Evolutionary conservation across 2,888 invertebrate species (phyloP), one percentile per base, ranked within the genome.

Genomic region (Tipula lateralis): DNA sequence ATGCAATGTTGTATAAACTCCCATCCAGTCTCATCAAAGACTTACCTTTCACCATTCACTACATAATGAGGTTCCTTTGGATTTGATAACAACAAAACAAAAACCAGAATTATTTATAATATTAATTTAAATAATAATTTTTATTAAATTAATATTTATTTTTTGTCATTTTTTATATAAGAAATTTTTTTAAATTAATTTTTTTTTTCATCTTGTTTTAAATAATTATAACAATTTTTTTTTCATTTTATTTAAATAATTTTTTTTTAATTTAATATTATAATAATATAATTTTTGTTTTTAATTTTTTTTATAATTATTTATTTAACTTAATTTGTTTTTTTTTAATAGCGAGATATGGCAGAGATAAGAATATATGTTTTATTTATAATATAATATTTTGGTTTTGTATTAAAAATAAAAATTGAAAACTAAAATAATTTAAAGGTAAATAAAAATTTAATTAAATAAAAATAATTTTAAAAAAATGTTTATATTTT

Each of bases 301-400:
- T 66, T 66, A 66, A 50, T 50, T 16, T 50, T 50, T n/a, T n/a
- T 50, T 24, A 24, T 66, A 66, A 24, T 66, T 66, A 24, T 66
- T 66, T 66, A 66, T 19, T 66, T 66, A 66, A 66, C 19, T 66
- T 66, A 66, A 66, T 66, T 66, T 66, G 66, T 66, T 66, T 50
- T 50, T n/a, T n/a, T 66, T 66, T 66, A 66, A 66, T 66, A 66
- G 66, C 66, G 66, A 66, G 66, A 66, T 66, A 66, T 66, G 66
- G 66, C 66, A 66, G 66, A 66, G 66, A 66, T 66, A 66, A 66
- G 66, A 66, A 66, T 66, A 66, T 24, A 66, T 44, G 16, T 44
- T n/a, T n/a, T 66, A 66, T 66, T 24, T 66, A 66, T 66, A 66
- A 66, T 66, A 66, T 66, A 16, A 44, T 39, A 39, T 66, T 50